These are phyloP conservation scores for Halictus rubicundus DNA, from an alignment of 1,140 invertebrate species.

Conservation along the genomic window DNA sequence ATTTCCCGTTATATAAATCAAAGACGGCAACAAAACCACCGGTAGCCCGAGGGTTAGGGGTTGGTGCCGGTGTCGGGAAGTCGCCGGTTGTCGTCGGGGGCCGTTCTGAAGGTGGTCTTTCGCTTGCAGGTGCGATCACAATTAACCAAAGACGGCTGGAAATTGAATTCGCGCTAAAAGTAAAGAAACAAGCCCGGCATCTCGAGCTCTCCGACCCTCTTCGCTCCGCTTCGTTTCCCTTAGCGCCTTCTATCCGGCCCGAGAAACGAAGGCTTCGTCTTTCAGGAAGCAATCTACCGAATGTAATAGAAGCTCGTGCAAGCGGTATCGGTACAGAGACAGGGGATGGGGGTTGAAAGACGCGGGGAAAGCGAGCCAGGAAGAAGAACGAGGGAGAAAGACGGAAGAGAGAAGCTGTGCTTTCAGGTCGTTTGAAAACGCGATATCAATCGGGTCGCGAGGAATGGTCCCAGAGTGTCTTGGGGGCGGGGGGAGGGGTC, in stretches of 20 bases:
- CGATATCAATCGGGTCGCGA: conserved; percentile 48
- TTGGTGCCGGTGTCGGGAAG: background rate
- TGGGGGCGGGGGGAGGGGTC: background rate
- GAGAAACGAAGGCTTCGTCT: conserved; percentile 1
- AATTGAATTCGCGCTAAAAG: conserved; percentile 69
- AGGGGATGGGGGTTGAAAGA: conserved; percentile 3
- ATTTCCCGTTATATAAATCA: conserved; percentile 42
- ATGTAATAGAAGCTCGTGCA: conserved; percentile 49
- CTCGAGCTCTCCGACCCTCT: background rate
- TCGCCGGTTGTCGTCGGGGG: background rate
- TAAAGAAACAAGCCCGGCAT: conserved; percentile 52
- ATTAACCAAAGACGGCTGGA: conserved; percentile 69
- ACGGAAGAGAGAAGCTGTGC: background rate
- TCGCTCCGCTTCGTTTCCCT: conserved; percentile 26
- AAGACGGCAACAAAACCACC: conserved; percentile 10
- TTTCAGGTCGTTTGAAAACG: conserved; percentile 37
- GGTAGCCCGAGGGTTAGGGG: background rate
- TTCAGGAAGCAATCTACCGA: conserved; percentile 56
- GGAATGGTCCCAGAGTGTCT: background rate
- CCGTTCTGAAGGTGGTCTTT: background rate
- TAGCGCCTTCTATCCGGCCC: conserved; percentile 5
- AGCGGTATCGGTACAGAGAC: background rate
- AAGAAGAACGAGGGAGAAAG: background rate
- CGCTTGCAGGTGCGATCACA: conserved; percentile 48
- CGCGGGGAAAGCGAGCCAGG: background rate